phyloP scores from a whole-genome alignment of 2,113 vertebrate genomes.

The Nansenia antarctica region DNA sequence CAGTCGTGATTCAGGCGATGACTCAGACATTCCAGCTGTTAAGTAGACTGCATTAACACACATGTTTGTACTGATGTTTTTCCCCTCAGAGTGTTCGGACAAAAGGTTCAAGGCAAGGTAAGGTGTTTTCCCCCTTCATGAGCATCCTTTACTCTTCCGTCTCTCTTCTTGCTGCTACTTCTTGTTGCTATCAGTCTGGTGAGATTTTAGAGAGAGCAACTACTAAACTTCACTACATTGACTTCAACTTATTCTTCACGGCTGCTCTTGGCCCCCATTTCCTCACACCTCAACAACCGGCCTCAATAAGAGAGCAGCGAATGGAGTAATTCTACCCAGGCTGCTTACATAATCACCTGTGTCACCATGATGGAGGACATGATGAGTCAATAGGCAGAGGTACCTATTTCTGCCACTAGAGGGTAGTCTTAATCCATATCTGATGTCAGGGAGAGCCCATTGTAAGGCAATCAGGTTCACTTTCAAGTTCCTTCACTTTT shows the following conservation, averaged over 20 bases:
- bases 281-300: background rate
- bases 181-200: background rate
- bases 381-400: background rate
- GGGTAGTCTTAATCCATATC: background rate
- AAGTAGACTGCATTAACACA: slow-evolving; percentile 1
- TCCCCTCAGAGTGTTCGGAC: slow-evolving; percentile 66
- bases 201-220: background rate
- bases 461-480: background rate
- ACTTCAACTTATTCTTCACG: background rate
- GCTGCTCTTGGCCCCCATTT: background rate
- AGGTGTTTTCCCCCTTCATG: slow-evolving; percentile 18
- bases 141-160: background rate
- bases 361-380: background rate
- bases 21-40: slow-evolving; percentile 15
- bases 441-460: background rate
- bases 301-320: background rate
- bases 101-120: slow-evolving; percentile 66
- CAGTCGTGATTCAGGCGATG: background rate
- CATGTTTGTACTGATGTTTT: slow-evolving; percentile 6
- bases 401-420: slow-evolving; percentile 1
- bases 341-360: background rate
- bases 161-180: background rate
- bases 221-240: background rate
- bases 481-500: background rate
- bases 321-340: background rate